phyloP scores from a whole-genome alignment of 2,888 invertebrate genomes.

The Autographa gamma region DNA sequence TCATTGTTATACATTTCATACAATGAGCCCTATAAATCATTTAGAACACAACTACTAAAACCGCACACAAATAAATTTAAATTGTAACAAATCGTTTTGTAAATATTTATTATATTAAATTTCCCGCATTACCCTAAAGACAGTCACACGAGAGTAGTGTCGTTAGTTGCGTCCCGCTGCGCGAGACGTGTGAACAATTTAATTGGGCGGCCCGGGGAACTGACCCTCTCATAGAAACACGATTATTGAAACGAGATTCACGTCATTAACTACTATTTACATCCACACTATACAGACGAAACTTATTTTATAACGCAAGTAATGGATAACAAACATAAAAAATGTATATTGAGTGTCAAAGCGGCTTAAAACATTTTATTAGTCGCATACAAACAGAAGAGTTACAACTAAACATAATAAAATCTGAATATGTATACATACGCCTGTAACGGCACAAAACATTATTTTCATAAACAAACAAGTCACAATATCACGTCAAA shows the following conservation, averaged over 20 bases:
- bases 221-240: constrained; percentile 71
- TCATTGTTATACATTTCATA: background rate
- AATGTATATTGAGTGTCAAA: constrained; percentile 56
- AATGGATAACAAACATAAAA: constrained; percentile 46
- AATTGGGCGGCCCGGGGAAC: constrained; percentile 78
- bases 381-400: constrained; percentile 29
- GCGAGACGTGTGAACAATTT: constrained; percentile 86
- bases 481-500: constrained; percentile 75
- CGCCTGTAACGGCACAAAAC: constrained; percentile 65
- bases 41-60: constrained; percentile 23
- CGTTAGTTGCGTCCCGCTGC: constrained; percentile 74
- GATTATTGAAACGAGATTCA: constrained; percentile 66
- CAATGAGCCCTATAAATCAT: background rate
- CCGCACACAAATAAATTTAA: constrained; percentile 42
- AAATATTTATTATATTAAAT: constrained; percentile 66
- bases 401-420: constrained; percentile 62
- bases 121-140: constrained; percentile 64
- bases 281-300: constrained; percentile 40
- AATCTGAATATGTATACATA: constrained; percentile 43
- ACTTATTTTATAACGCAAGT: constrained; percentile 49
- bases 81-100: constrained; percentile 60
- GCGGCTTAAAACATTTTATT: constrained; percentile 55
- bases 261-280: constrained; percentile 55
- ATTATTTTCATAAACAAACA: constrained; percentile 71
- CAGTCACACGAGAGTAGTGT: constrained; percentile 61